Evolutionary conservation across 2,888 invertebrate species (phyloP).

Genomic region (Pteria penguin): DNA sequence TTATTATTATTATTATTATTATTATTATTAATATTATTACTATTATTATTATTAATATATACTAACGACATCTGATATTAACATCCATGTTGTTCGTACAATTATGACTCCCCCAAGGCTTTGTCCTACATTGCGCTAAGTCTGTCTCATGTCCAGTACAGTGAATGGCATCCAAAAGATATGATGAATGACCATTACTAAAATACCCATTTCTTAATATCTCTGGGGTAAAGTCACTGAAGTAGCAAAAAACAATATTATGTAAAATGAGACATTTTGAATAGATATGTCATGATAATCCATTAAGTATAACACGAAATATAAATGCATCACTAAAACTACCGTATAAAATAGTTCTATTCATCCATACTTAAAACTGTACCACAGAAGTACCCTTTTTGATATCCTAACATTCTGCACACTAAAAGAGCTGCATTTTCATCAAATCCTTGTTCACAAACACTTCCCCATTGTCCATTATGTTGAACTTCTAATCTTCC

Average conservation of each 20-base stretch:
- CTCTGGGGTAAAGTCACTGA: slow-evolving; percentile 16
- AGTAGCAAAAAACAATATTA: no score
- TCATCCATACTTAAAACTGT: no score
- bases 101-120: slow-evolving; percentile 10
- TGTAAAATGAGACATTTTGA: no score
- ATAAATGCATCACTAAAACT: no score
- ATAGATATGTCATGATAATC: no score
- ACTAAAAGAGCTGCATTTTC: slow-evolving; percentile 18
- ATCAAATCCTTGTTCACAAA: slow-evolving; percentile 27
- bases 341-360: no score
- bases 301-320: no score
- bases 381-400: no score
- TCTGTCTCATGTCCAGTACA: slow-evolving; percentile 47
- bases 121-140: slow-evolving; percentile 33
- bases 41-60: not conserved
- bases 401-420: slow-evolving; percentile 35
- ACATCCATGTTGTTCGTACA: slow-evolving; percentile 42
- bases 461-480: slow-evolving; percentile 16
- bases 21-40: no score
- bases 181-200: slow-evolving; percentile 26
- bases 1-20: no score
- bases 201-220: slow-evolving; percentile 28
- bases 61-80: slow-evolving; percentile 48
- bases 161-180: slow-evolving; percentile 35
- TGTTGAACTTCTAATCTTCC: slow-evolving; percentile 29